Evolutionary conservation across 2,797 vertebrate species (phyloP).

Genomic region (Tenualosa thibaudeaui): DNA sequence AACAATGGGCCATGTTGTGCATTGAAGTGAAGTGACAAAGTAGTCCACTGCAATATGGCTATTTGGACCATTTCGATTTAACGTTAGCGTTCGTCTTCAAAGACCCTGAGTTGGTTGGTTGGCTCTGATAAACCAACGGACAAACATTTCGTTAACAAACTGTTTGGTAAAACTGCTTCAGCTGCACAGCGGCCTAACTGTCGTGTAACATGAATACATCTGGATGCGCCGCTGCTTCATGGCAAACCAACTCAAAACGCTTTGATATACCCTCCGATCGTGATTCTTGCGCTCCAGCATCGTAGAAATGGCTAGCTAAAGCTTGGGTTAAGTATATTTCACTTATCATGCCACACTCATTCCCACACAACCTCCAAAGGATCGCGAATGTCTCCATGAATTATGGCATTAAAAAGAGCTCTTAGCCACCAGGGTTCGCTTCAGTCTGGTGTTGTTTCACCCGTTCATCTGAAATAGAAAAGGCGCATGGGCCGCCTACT

Average conservation of each 20-base stretch:
- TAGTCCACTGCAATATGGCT: too few relatives aligned
- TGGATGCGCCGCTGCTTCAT: slow-evolving; percentile 12
- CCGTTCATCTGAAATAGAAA: slow-evolving; percentile 54
- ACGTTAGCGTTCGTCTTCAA: neutral
- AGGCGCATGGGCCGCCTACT: slow-evolving; percentile 17
- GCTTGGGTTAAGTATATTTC: neutral
- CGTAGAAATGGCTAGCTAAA: neutral
- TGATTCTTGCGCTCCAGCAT: neutral
- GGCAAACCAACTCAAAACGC: neutral
- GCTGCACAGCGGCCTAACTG: neutral
- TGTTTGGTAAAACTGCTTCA: neutral
- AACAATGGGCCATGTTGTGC: too few relatives aligned
- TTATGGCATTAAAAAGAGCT: slow-evolving; percentile 58
- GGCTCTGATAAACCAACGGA: neutral
- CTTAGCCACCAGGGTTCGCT: slow-evolving; percentile 28
- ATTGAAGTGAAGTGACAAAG: too few relatives aligned
- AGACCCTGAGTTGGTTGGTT: neutral
- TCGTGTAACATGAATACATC: neutral
- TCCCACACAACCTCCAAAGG: slow-evolving; percentile 48
- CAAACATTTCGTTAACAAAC: neutral
- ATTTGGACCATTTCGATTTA: neutral
- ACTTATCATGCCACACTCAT: slow-evolving; percentile 49
- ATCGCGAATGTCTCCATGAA: slow-evolving; percentile 64
- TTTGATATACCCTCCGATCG: neutral
- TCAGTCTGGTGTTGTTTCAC: slow-evolving; percentile 42